These are phyloP conservation scores for Yponomeuta plumbellus DNA, from an alignment of 2,888 invertebrate species.

Conservation along the genomic window DNA sequence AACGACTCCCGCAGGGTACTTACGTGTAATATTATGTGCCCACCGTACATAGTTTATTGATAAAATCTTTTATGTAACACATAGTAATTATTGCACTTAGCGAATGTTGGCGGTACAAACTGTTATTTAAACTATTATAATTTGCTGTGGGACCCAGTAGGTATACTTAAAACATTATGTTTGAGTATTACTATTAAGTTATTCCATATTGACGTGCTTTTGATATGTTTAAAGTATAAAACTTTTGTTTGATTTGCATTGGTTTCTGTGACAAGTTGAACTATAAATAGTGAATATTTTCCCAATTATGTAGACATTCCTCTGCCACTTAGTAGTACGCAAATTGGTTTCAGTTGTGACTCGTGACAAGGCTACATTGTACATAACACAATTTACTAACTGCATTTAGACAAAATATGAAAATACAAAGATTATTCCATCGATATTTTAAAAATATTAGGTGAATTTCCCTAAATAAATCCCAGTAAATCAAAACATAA, in stretches of 20 bases:
- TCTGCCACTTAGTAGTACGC: slow-evolving; percentile 16
- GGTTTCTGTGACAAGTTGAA: slow-evolving; percentile 31
- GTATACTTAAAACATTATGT: slow-evolving; percentile 56
- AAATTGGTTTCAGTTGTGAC: slow-evolving; percentile 16
- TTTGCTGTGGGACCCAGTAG: slow-evolving; percentile 68
- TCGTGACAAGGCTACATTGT: neutral
- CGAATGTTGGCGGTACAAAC: slow-evolving; percentile 68
- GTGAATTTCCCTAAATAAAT: slow-evolving; percentile 41
- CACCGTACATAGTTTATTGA: slow-evolving; percentile 24
- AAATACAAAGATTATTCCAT: slow-evolving; percentile 6
- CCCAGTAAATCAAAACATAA: slow-evolving; percentile 27
- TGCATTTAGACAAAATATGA: slow-evolving; percentile 33
- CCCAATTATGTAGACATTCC: slow-evolving; percentile 49
- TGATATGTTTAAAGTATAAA: slow-evolving; percentile 37
- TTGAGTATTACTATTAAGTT: slow-evolving; percentile 70
- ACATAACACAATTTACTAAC: slow-evolving; percentile 24
- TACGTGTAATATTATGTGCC: slow-evolving; percentile 34
- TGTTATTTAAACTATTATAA: slow-evolving; percentile 48
- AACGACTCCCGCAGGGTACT: slow-evolving; percentile 45
- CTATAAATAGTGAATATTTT: slow-evolving; percentile 31
- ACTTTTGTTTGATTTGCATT: slow-evolving; percentile 19
- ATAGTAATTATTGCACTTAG: slow-evolving; percentile 52
- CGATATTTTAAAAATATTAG: neutral
- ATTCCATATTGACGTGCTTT: slow-evolving; percentile 64
- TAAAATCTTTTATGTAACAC: slow-evolving; percentile 36